Base-by-base conservation (phyloP, 2,797 vertebrate species). In the Rhadinocentrus ornatus region DNA sequence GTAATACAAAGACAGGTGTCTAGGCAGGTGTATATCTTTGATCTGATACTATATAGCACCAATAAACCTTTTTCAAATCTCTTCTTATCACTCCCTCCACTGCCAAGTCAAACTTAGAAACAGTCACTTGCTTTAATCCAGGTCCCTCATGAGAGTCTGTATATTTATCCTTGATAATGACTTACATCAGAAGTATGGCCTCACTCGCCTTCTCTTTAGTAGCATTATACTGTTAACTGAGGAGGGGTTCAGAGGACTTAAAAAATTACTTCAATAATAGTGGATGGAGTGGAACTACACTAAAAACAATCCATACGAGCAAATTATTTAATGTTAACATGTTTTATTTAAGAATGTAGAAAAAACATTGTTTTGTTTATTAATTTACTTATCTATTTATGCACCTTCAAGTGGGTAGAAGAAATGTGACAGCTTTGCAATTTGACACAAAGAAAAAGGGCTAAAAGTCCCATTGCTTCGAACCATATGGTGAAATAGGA, bases 141-240 rank as follows among this genome's bases (percentile, higher is more conserved):
- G 59, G 74, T 70, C 48, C 73, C 78, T 75, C 86, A 80, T 77
- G 68, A 74, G 55, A 66, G 79, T 69, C 75, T 73, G 69, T 89
- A 84, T 91, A 86, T 91, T 82, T 92, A 90, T 92, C 86, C 82
- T 80, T 86, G 85, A 74, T 92, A 89, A 92, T 89, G 84, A 90
- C 92, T 90, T 89, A 86, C 71, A 89, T 91, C 81, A 84, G 78
- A 90, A 75, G 77, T 77, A 56, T 50, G 69, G 55, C 67, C 77
- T 82, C 63, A 46, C 55, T 56, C 44, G 31, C 62, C 71, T 60
- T 58, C 70, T 79, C 66, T 83, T 61, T 69, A 86, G 80, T 82
- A 81, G 50, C 80, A 66, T 76, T 78, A 66, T 76, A 65, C 59
- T 75, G 74, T 79, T 78, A 78, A 69, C 76, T 50, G 68, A 65